Evolutionary conservation across 2,888 invertebrate genomes (phyloP).

Genomic region (Drosophila macrospina): DNA sequence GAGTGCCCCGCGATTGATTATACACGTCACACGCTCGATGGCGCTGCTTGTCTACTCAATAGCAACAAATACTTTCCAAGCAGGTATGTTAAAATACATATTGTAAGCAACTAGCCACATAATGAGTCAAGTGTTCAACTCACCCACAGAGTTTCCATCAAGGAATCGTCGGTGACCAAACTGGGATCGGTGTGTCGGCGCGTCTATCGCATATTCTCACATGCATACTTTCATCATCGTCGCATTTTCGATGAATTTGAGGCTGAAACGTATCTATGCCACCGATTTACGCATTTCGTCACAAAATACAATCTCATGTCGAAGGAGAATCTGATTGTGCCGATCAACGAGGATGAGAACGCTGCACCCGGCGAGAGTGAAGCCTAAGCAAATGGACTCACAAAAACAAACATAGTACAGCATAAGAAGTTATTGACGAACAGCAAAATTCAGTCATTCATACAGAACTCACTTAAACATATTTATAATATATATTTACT

Average conservation of each 20-base stretch:
- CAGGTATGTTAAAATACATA: conserved; percentile 88
- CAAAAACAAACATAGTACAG: conserved; percentile 37
- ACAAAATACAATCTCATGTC: conserved; percentile 99
- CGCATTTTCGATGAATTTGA: conserved; percentile 99
- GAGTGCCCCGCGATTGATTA: conserved; percentile 99
- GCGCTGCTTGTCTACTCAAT: conserved; percentile 98
- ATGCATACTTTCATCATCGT: conserved; percentile 99
- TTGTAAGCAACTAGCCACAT: conserved; percentile 39
- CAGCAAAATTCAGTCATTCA: conserved; percentile 51
- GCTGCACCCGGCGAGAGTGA: conserved; percentile 86
- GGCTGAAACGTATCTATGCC: conserved; percentile 97
- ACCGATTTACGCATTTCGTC: conserved; percentile 98
- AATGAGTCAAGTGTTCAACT: conserved; percentile 49
- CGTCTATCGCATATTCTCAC: conserved; percentile 99
- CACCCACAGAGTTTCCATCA: conserved; percentile 95
- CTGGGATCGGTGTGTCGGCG: conserved; percentile 99
- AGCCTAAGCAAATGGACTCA: conserved; percentile 82
- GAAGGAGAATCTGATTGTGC: conserved; percentile 98
- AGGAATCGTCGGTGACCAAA: conserved; percentile 99
- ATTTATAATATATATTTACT: conserved; percentile 72
- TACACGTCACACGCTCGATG: conserved; percentile 98
- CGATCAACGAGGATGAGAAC: conserved; percentile 94
- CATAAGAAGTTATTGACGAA: conserved; percentile 54
- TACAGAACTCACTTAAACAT: conserved; percentile 62
- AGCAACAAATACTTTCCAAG: conserved; percentile 99